phyloP scores from a whole-genome alignment of 2,888 invertebrate species.

The Ditylenchus weischeri region DNA sequence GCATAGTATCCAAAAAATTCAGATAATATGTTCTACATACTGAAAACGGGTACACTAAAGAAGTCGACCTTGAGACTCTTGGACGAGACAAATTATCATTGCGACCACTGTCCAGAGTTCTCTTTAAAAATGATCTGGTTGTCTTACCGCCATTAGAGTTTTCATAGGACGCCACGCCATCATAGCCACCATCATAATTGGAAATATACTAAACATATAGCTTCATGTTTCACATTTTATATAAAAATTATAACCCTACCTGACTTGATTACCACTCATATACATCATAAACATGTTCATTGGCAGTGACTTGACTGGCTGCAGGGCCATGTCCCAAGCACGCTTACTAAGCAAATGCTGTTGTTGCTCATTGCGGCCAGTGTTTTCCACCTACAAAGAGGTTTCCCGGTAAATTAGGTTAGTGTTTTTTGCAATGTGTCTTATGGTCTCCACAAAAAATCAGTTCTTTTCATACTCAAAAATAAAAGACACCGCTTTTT shows the following conservation, averaged over 20 bases:
- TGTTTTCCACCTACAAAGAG: conserved; percentile 16
- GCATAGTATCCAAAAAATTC: no score
- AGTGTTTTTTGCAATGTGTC: no score
- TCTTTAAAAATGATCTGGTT: no score
- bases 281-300: conserved; percentile 99
- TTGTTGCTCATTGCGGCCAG: conserved; percentile 37
- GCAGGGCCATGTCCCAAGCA: conserved; percentile 59
- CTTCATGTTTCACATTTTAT: conserved; percentile 69
- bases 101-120: no score
- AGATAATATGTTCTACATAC: no score
- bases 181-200: conserved; percentile 99
- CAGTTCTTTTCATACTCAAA: no score
- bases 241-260: conserved; percentile 75
- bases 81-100: no score
- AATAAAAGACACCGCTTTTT: no score
- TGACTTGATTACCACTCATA: conserved; percentile 74
- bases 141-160: conserved; percentile 75
- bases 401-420: no score
- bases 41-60: no score
- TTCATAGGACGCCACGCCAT: conserved; percentile 91
- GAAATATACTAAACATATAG: conserved; percentile 77
- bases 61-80: no score
- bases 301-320: conserved; percentile 55
- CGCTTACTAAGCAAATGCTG: conserved; percentile 55
- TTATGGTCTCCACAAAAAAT: no score